Evolutionary conservation across 2,113 vertebrate genomes (phyloP), one percentile per base, ranked within the genome.

Genomic region (Cavia aperea): DNA sequence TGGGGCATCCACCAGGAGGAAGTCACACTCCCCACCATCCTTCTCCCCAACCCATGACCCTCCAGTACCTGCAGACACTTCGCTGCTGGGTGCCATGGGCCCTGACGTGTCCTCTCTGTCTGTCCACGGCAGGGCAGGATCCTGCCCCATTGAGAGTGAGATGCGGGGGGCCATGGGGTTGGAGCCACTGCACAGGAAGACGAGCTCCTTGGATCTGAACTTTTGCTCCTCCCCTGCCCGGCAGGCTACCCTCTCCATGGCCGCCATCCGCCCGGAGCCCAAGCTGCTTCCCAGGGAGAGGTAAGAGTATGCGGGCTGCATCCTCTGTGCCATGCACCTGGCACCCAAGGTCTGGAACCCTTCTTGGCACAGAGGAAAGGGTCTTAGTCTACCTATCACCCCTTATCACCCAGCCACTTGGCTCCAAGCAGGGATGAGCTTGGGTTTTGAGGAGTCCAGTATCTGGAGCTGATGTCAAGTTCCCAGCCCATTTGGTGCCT

Each of bases 101-200:
- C 98, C 98, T 0, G 98, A 99, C 92, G 97, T 98, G 26, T 97
- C 97, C 79, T 97, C 98, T 3, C 95, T 98, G 86, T 97, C 97
- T 18, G 94, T 96, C 93, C 98, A 99, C 0, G 98, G 98, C 81
- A 98, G 99, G 86, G 99, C 99, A 0, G 99, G 99, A 33, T 99
- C 99, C 18, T 99, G 99, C 95, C 99, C 99, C 6, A 98, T 99
- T 0, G 99, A 99, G 96, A 99, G 99, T 78, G 99, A 99, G 96
- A 99, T 99, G 98, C 98, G 98, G 51, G 99, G 99, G 1, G 99
- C 99, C 16, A 98, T 99, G 93, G 98, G 98, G n/a, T 97, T 99
- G 97, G 98, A 99, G 96, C 99, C 99, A 0, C 98, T 99, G 95
- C 99, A 99, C 98, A 98, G 99, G 91, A 99, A 99, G 97, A 99